A percentile compares a stretch with the other conserved stretches of the same genome.
Evolutionary conservation across 2,113 vertebrate genomes (phyloP).

Genomic region (Antechinus stuartii): DNA sequence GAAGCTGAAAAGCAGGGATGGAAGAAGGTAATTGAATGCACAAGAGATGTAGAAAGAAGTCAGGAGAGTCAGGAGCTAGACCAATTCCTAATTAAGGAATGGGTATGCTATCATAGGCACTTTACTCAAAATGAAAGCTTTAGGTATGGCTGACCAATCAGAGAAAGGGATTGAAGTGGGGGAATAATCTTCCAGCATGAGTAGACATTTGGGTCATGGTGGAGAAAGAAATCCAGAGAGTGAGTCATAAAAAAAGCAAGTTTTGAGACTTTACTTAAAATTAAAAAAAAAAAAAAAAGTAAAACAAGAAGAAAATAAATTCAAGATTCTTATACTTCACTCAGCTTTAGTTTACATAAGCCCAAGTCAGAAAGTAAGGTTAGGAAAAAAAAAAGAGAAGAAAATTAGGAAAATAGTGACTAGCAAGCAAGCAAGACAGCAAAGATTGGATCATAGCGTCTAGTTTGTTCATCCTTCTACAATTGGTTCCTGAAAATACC

Average conservation of each 20-base stretch:
- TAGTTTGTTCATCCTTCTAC: background rate
- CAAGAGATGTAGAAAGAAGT: background rate
- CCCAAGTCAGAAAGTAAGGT: background rate
- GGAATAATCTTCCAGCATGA: background rate
- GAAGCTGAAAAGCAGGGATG: background rate
- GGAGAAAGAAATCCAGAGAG: background rate
- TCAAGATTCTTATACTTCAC: background rate
- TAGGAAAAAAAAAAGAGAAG: background rate
- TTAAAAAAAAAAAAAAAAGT: background rate
- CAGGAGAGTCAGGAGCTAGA: background rate
- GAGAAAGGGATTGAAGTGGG: background rate
- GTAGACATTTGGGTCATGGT: background rate
- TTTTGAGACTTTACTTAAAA: background rate
- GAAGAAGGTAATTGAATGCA: background rate
- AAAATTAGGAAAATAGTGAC: background rate
- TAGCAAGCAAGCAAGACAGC: background rate
- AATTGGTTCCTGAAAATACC: background rate
- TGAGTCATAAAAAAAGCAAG: background rate
- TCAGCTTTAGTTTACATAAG: background rate
- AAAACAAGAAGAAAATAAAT: background rate
- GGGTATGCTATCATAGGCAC: background rate
- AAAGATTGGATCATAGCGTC: background rate
- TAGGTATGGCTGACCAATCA: background rate
- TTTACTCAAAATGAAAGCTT: background rate
- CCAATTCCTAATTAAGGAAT: background rate